These are phyloP conservation scores for Trematomus bernacchii DNA, from an alignment of 2,797 vertebrate genomes.

Conservation along the genomic window DNA sequence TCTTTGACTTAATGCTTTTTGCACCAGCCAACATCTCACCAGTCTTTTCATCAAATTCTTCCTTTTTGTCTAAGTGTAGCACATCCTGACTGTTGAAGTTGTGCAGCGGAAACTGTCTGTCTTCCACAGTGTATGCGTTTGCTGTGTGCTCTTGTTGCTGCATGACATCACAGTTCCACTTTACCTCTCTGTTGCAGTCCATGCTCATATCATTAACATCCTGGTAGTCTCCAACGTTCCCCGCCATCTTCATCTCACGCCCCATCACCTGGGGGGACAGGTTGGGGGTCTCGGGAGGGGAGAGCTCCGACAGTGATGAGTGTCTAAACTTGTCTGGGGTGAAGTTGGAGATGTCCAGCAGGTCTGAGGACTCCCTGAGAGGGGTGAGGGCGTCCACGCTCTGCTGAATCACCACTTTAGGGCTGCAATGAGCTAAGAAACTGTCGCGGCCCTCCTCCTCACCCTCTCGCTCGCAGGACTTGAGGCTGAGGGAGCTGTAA, in stretches of 20 bases:
- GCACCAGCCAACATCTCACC: constrained; percentile 86
- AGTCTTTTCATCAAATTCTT: constrained; percentile 90
- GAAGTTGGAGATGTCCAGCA: constrained; percentile 99
- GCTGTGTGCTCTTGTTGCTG: constrained; percentile 88
- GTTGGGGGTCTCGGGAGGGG: constrained; percentile 97
- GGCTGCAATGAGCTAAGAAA: constrained; percentile 98
- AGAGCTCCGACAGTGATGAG: constrained; percentile 96
- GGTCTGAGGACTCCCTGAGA: constrained; percentile 96
- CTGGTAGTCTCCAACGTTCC: constrained; percentile 91
- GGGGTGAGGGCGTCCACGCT: constrained; percentile 97
- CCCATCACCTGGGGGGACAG: constrained; percentile 96
- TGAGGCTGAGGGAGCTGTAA: constrained; percentile 97
- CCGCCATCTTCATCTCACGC: constrained; percentile 90
- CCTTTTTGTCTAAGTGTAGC: constrained; percentile 89
- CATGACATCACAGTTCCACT: constrained; percentile 93
- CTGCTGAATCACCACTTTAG: constrained; percentile 98
- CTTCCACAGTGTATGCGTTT: constrained; percentile 91
- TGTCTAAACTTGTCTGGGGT: constrained; percentile 99
- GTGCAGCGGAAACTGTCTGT: constrained; percentile 94
- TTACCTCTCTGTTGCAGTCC: constrained; percentile 89
- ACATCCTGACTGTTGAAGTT: constrained; percentile 95
- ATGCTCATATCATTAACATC: constrained; percentile 87
- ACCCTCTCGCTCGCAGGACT: constrained; percentile 95
- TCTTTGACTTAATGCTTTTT: constrained; percentile 95
- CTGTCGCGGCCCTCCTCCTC: constrained; percentile 96